A percentile compares a stretch with the other conserved stretches of the same genome.
Conservation (phyloP, 2,888 invertebrate genomes). For the Ferrisia virgata region DNA sequence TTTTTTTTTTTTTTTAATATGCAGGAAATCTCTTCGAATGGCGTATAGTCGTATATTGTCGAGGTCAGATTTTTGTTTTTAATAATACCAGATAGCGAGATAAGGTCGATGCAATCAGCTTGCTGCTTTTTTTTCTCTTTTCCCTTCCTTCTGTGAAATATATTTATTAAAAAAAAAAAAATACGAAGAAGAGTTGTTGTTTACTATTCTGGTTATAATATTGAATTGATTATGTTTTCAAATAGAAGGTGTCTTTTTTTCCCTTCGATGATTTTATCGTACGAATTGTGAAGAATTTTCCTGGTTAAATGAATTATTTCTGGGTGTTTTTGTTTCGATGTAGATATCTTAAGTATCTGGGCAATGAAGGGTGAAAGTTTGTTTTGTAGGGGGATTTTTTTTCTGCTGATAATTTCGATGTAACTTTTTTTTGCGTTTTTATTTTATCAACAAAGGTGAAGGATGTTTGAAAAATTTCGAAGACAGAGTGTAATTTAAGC, state of each 20-base stretch:
- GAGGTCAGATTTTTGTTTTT: conserved; percentile 33
- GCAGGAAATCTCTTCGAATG: conserved; percentile 24
- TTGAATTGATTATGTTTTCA: not conserved
- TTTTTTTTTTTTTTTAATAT: too few species aligned
- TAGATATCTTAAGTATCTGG: too few species aligned
- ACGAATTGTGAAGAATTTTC: not conserved
- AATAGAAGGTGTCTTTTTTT: not conserved
- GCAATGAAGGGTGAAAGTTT: too few species aligned
- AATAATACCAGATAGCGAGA: conserved; percentile 1
- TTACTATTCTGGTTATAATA: not conserved
- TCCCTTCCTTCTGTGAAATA: not conserved
- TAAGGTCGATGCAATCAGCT: conserved; percentile 12
- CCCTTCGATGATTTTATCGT: not conserved
- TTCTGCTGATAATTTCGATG: too few species aligned
- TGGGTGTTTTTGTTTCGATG: too few species aligned
- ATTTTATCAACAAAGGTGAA: too few species aligned
- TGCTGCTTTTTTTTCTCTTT: not conserved
- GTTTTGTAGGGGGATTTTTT: too few species aligned
- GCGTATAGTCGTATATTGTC: conserved; percentile 10
- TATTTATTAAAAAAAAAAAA: not conserved
- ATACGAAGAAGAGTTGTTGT: not conserved
- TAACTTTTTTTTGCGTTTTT: too few species aligned
- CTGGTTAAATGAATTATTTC: too few species aligned
- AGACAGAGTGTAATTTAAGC: too few species aligned
- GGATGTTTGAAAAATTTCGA: too few species aligned